Percentiles rank a stretch among this genome's conserved stretches.
Evolutionary conservation across 2,113 vertebrate genomes (phyloP).

Genomic region (Thalassarche chlororhynchos): DNA sequence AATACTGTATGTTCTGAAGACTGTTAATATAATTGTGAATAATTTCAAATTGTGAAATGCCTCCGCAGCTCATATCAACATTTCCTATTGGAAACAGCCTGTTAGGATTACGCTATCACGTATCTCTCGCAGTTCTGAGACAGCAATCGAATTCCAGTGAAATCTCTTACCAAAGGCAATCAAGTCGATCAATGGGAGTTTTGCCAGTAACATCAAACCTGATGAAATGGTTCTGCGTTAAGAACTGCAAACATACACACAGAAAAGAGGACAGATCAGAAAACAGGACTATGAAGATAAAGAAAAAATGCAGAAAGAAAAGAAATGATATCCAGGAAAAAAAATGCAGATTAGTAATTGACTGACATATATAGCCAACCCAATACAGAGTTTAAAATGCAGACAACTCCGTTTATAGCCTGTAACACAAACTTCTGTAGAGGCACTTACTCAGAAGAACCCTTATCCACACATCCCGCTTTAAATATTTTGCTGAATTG

Average conservation of each 20-base stretch:
- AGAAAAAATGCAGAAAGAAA: neutral
- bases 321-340: neutral
- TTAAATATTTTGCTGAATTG: neutral
- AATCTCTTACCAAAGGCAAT: conserved; percentile 28
- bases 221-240: conserved; percentile 2
- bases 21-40: neutral
- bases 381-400: neutral
- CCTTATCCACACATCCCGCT: neutral
- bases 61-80: neutral
- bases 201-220: neutral
- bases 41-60: neutral
- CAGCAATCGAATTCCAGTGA: conserved; percentile 15
- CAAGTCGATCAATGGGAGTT: neutral
- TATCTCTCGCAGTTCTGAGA: neutral
- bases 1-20: neutral
- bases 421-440: neutral
- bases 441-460: neutral
- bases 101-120: neutral
- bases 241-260: neutral
- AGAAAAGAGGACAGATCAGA: neutral
- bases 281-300: neutral
- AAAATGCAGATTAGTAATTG: neutral
- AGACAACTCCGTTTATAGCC: neutral
- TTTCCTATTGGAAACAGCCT: neutral
- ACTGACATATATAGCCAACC: neutral